These are phyloP conservation scores for Hydrocynus forskahlii DNA, from an alignment of 2,797 vertebrate genomes.

Conservation along the genomic window DNA sequence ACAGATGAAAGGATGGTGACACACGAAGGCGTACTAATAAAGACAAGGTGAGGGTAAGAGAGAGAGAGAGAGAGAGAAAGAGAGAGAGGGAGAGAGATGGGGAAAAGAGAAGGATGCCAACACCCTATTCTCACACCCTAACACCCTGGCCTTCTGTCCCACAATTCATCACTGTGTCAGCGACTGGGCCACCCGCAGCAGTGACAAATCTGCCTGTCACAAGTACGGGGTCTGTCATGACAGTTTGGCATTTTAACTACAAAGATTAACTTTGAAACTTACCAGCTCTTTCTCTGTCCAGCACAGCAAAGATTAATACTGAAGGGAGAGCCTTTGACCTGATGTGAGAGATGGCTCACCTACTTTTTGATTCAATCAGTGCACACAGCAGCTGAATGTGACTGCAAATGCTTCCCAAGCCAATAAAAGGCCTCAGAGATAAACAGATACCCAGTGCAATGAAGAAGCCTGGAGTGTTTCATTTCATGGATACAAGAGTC, in stretches of 20 bases:
- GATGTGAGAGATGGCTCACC: slow-evolving; percentile 21
- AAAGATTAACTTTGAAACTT: slow-evolving; percentile 66
- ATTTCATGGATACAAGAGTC: not conserved
- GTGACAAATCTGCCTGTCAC: slow-evolving; percentile 76
- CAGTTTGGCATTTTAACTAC: slow-evolving; percentile 68
- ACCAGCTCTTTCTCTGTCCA: slow-evolving; percentile 36
- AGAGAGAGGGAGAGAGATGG: not conserved
- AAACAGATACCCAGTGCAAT: slow-evolving; percentile 14
- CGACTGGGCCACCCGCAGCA: slow-evolving; percentile 57
- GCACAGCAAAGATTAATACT: slow-evolving; percentile 46
- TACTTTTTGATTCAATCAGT: slow-evolving; percentile 30
- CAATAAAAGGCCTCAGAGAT: slow-evolving; percentile 2
- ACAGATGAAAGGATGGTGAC: slow-evolving; percentile 47
- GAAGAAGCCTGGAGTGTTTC: not conserved
- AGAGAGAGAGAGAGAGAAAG: not conserved
- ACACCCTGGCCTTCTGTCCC: slow-evolving; percentile 59
- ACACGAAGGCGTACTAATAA: slow-evolving; percentile 50
- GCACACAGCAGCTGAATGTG: slow-evolving; percentile 8
- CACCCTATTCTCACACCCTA: slow-evolving; percentile 40
- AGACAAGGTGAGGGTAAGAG: slow-evolving; percentile 24
- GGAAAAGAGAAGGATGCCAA: slow-evolving; percentile 17
- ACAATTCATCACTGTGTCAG: slow-evolving; percentile 72
- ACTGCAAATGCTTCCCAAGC: not conserved
- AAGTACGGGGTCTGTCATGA: slow-evolving; percentile 53
- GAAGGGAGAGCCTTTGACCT: slow-evolving; percentile 27